These are phyloP conservation scores for Matsumyia berberina DNA, from an alignment of 2,888 invertebrate genomes.

Conservation along the genomic window DNA sequence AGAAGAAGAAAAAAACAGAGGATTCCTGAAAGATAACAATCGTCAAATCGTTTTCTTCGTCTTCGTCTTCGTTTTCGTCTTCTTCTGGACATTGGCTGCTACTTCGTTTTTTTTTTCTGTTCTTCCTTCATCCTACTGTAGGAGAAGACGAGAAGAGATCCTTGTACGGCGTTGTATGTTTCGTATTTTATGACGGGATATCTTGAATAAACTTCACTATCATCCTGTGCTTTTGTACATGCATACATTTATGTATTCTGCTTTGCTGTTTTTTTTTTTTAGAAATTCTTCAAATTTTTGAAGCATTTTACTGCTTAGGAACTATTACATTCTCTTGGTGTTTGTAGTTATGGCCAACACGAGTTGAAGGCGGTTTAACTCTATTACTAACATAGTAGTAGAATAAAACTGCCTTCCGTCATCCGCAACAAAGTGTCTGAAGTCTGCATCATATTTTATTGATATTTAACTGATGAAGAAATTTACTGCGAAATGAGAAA, in stretches of 20 bases:
- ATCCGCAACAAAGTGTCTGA: too few species aligned
- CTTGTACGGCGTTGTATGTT: conserved; percentile 55
- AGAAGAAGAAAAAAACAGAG: conserved; percentile 44
- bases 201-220: conserved; percentile 64
- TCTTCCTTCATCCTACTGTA: conserved; percentile 41
- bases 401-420: too few species aligned
- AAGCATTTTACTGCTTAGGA: conserved; percentile 3
- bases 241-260: background rate
- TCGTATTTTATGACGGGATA: conserved; percentile 65
- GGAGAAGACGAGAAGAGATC: conserved; percentile 17
- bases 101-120: conserved; percentile 9
- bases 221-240: conserved; percentile 26
- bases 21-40: conserved; percentile 66
- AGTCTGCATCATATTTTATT: too few species aligned
- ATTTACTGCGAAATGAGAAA: too few species aligned
- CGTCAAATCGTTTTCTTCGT: conserved; percentile 51
- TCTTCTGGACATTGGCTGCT: conserved; percentile 42
- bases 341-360: too few species aligned
- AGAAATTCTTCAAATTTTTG: conserved; percentile 16
- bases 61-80: conserved; percentile 9
- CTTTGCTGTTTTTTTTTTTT: conserved; percentile 4
- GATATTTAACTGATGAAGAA: too few species aligned
- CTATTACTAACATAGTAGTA: too few species aligned
- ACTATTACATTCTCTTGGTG: too few species aligned
- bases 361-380: too few species aligned